Conservation (phyloP, 2,888 invertebrate species). For the Erebia ligea region DNA sequence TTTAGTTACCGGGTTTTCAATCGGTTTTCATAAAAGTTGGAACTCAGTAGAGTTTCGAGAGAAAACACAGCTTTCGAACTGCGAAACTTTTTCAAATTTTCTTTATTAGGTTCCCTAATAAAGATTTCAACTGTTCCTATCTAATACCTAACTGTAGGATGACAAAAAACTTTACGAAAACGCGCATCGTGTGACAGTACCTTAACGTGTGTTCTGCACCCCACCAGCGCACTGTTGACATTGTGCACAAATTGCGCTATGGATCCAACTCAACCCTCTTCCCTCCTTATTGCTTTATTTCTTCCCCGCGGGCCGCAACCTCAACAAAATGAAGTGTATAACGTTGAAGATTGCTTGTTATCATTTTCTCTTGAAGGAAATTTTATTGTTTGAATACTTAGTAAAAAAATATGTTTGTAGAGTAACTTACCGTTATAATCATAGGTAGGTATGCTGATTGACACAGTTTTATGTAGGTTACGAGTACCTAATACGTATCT, state of each 20-base stretch:
- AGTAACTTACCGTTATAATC: no score
- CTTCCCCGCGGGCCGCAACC: neutral
- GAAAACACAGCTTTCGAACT: no score
- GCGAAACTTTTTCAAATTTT: no score
- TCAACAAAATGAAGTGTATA: slow-evolving; percentile 17
- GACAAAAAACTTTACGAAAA: neutral
- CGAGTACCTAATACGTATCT: no score
- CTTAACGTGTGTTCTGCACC: slow-evolving; percentile 18
- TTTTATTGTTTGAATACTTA: slow-evolving; percentile 4
- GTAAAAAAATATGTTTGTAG: neutral
- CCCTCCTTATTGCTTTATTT: slow-evolving; percentile 32
- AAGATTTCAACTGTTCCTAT: no score
- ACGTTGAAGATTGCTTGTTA: slow-evolving; percentile 16
- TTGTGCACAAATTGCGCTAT: slow-evolving; percentile 39
- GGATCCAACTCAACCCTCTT: slow-evolving; percentile 30
- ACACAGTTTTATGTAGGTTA: no score
- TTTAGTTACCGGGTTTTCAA: no score
- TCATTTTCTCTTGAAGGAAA: slow-evolving; percentile 10
- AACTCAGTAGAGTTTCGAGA: no score
- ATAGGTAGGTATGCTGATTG: neutral
- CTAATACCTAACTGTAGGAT: no score
- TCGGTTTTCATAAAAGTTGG: no score
- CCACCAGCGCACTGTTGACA: slow-evolving; percentile 50
- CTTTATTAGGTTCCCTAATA: no score
- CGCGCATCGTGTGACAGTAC: neutral